phyloP scores from a whole-genome alignment of 2,113 vertebrate species.

The Pseudonaja textilis region DNA sequence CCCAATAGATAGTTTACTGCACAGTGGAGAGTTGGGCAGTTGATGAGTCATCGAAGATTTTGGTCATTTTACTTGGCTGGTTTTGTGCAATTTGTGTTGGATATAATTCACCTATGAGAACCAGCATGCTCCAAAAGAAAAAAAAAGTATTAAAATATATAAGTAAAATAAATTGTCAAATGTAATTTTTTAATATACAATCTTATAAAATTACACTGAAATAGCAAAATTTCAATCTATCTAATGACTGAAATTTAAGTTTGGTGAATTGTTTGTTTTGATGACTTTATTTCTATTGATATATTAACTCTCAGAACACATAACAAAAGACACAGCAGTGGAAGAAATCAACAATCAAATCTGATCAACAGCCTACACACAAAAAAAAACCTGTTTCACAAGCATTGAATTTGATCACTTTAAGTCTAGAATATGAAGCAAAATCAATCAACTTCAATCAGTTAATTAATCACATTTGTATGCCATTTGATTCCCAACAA shows the following conservation, averaged over 20 bases:
- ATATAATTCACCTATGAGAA: background rate
- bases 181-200: background rate
- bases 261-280: background rate
- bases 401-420: background rate
- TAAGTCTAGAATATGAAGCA: background rate
- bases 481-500: background rate
- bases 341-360: background rate
- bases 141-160: background rate
- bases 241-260: background rate
- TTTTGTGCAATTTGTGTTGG: background rate
- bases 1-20: background rate
- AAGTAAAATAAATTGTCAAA: background rate
- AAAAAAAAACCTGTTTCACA: no score
- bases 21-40: background rate
- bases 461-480: background rate
- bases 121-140: no score
- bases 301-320: background rate
- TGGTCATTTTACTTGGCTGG: background rate
- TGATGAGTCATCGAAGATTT: background rate
- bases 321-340: background rate
- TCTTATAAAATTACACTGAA: no score
- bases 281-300: background rate
- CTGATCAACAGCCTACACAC: background rate
- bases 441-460: background rate
- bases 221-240: background rate